These are phyloP conservation scores for Porites evermanni DNA, from an alignment of 92 coral and sea anemone genomes.

Conservation along the genomic window DNA sequence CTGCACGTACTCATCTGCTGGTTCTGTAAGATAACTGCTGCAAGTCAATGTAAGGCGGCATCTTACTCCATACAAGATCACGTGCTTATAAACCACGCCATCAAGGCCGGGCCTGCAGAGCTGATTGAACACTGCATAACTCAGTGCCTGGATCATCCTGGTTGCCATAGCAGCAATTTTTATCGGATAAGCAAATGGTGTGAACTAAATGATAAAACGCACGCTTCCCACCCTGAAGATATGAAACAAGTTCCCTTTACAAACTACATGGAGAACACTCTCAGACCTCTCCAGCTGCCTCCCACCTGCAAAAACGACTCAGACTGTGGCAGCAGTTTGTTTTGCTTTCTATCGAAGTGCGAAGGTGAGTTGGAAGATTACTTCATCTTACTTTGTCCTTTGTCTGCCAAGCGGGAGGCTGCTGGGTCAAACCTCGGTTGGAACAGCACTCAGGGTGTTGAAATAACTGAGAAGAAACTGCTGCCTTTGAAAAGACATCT, in stretches of 20 bases:
- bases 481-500: too few species aligned
- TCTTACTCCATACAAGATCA: conserved; percentile 1
- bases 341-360: conserved; percentile 6
- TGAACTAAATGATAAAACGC: too few species aligned
- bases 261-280: conserved; percentile 16
- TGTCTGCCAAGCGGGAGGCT: too few species aligned
- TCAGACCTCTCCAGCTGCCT: background rate
- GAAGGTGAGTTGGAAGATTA: background rate
- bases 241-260: background rate
- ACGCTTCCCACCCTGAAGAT: too few species aligned
- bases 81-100: background rate
- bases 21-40: background rate
- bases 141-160: background rate
- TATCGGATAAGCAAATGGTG: too few species aligned
- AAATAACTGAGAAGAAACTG: too few species aligned
- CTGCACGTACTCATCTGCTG: conserved; percentile 2
- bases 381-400: too few species aligned
- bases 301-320: conserved; percentile 6
- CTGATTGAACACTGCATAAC: background rate
- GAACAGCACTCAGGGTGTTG: too few species aligned
- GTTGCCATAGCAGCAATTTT: too few species aligned
- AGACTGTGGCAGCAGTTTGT: background rate
- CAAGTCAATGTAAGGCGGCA: background rate
- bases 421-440: too few species aligned
- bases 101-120: too few species aligned